These are phyloP conservation scores for Pandemis cinnamomeana DNA, from an alignment of 2,888 invertebrate genomes.

Conservation along the genomic window DNA sequence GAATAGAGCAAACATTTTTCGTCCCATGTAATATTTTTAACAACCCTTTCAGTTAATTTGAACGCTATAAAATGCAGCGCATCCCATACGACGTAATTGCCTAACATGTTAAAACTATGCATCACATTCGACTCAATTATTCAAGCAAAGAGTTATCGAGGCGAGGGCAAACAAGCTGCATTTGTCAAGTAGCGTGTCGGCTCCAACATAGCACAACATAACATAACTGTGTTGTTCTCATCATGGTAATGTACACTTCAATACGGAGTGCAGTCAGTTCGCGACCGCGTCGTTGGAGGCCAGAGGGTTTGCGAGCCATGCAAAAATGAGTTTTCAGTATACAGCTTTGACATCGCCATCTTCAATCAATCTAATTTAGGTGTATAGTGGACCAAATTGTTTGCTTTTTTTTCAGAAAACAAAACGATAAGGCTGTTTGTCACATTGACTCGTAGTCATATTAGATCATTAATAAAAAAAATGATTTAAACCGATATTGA, in stretches of 20 bases:
- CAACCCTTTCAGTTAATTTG: background rate
- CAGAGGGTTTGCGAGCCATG: conserved; percentile 45
- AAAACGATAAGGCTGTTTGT: no score
- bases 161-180: conserved; percentile 32
- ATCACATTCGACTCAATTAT: conserved; percentile 31
- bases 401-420: no score
- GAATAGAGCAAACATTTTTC: background rate
- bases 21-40: background rate
- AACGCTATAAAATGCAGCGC: conserved; percentile 10
- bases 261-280: conserved; percentile 59
- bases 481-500: no score
- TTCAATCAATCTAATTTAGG: background rate
- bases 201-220: conserved; percentile 24
- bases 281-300: conserved; percentile 52
- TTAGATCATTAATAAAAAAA: no score
- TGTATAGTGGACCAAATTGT: no score
- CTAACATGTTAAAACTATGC: conserved; percentile 8
- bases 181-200: conserved; percentile 36
- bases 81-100: conserved; percentile 30
- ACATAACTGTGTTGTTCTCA: conserved; percentile 55
- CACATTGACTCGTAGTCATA: no score
- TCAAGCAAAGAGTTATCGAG: conserved; percentile 37
- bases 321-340: conserved; percentile 24
- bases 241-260: conserved; percentile 72
- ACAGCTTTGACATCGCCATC: background rate